Percentiles rank a stretch among this genome's conserved stretches.
These are phyloP conservation scores for Aurelia aurita complex sp. Pacific DNA, from an alignment of 30 jellyfish, hydroid and myxozoan species.

Conservation along the genomic window DNA sequence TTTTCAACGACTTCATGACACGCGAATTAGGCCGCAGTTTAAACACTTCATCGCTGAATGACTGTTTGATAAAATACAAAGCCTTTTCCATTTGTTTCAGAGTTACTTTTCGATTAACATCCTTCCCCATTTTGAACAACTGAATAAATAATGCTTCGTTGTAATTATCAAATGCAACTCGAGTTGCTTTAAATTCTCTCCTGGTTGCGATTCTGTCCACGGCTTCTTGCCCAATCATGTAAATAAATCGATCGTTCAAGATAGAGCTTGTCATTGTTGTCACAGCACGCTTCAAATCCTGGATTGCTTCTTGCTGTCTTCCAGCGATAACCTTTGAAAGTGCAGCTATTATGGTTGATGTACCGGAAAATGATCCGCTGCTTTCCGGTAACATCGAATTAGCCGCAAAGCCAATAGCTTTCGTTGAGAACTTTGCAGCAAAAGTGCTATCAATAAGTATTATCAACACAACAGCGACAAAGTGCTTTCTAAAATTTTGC, in stretches of 20 bases:
- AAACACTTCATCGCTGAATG: slow-evolving; percentile 45
- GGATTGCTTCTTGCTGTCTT: slow-evolving; percentile 29
- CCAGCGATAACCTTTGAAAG: slow-evolving; percentile 42
- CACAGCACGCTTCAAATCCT: slow-evolving; percentile 40
- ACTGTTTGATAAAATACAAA: slow-evolving; percentile 5
- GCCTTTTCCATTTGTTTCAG: slow-evolving; percentile 40
- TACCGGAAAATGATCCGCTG: slow-evolving; percentile 29
- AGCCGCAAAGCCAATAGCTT: slow-evolving; percentile 35
- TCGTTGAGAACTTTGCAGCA: not conserved
- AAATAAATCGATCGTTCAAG: slow-evolving; percentile 57
- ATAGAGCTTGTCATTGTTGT: slow-evolving; percentile 39
- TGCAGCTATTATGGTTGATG: slow-evolving; percentile 36
- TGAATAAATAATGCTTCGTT: slow-evolving; percentile 33
- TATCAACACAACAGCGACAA: no score
- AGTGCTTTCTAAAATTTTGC: no score
- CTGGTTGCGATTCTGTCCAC: slow-evolving; percentile 29
- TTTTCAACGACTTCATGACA: slow-evolving; percentile 23
- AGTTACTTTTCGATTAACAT: not conserved
- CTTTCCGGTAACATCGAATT: slow-evolving; percentile 21
- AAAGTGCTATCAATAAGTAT: no score
- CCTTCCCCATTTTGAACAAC: slow-evolving; percentile 13
- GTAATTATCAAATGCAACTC: slow-evolving; percentile 53
- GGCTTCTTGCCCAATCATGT: slow-evolving; percentile 61
- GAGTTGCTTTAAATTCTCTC: slow-evolving; percentile 35
- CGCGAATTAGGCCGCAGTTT: slow-evolving; percentile 13